Evolutionary conservation across 2,888 invertebrate species (phyloP).

Genomic region (Tanytarsus gracilentus): DNA sequence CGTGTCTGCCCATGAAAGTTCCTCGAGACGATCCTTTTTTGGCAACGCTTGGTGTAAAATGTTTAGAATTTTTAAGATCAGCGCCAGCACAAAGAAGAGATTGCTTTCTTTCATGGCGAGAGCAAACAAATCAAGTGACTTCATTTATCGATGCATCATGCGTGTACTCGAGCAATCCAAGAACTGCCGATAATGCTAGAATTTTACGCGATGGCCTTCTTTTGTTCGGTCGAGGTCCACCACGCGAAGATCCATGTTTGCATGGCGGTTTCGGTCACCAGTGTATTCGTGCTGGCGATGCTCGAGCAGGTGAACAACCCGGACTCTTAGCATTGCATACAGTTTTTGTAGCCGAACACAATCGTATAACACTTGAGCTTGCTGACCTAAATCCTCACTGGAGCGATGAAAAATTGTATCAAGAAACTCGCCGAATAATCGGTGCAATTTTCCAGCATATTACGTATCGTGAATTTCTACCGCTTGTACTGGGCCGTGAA

Average conservation of each 20-base stretch:
- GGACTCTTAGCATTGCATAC: slow-evolving; percentile 45
- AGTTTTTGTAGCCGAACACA: slow-evolving; percentile 45
- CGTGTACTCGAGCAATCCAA: slow-evolving; percentile 68
- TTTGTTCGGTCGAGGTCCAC: slow-evolving; percentile 57
- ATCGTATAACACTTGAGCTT: slow-evolving; percentile 61
- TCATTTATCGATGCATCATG: slow-evolving; percentile 74
- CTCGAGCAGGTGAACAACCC: slow-evolving; percentile 70
- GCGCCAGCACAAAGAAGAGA: slow-evolving; percentile 70
- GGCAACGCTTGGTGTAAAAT: slow-evolving; percentile 58
- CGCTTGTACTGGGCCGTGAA: slow-evolving; percentile 65
- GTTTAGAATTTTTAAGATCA: slow-evolving; percentile 75
- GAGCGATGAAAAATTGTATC: slow-evolving; percentile 80
- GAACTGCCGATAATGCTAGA: slow-evolving; percentile 63
- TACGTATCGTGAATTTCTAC: slow-evolving; percentile 73
- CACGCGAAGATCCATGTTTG: slow-evolving; percentile 60
- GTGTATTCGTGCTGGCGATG: slow-evolving; percentile 73
- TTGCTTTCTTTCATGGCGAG: slow-evolving; percentile 72
- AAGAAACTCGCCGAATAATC: slow-evolving; percentile 73
- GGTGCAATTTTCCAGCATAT: slow-evolving; percentile 76
- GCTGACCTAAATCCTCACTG: slow-evolving; percentile 70
- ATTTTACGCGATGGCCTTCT: slow-evolving; percentile 63
- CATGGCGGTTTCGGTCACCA: slow-evolving; percentile 62
- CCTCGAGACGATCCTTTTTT: slow-evolving; percentile 64
- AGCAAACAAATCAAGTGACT: slow-evolving; percentile 77
- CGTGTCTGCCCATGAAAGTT: slow-evolving; percentile 73